Evolutionary conservation across 1,140 invertebrate genomes (phyloP), one percentile per base, ranked within the genome.

Genomic region (Bombus huntii): DNA sequence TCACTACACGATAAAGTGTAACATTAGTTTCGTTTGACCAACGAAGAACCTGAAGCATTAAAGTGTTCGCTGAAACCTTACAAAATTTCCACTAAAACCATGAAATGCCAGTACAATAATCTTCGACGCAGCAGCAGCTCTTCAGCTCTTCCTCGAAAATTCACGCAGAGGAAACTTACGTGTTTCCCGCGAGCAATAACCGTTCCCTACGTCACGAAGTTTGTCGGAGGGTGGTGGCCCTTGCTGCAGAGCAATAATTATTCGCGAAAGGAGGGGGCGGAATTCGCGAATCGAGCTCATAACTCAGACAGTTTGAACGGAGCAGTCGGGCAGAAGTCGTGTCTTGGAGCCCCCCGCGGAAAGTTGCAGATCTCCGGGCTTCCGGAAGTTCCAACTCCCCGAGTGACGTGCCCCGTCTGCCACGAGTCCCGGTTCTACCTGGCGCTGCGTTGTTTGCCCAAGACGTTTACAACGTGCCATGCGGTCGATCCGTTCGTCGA

Each of bases 281-380:
- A 89, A 89, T 89, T 89, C 62, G 72, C 78, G 62, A 76, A 89
- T 89, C 76, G 82, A 74, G 85, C 81, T 87, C 66, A 68, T 89
- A 89, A 89, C 82, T 87, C 73, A 83, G 68, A 79, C 74, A 85
- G 81, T 88, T 84, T 80, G 83, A 85, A 72, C 83, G 83, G 70
- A 84, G 78, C 72, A 84, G 89, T 74, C 42, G 85, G 34, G 75
- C 62, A 76, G 81, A 75, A 85, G 78, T 87, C 77, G 39, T 53
- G 88, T 87, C 37, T 62, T 88, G 68, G 42, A 76, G 81, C 81
- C 8, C 39, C 80, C 42, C 34, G 28, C 59, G 77, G 88, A 85
- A 90, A 90, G 88, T 90, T 90, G 86, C 89, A 80, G 87, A 90
- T 90, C 89, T 90, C 86, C 53, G 42, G 53, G 88, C 87, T 89